These are phyloP conservation scores for Amphipyra berbera DNA, from an alignment of 2,888 invertebrate genomes.

Conservation along the genomic window DNA sequence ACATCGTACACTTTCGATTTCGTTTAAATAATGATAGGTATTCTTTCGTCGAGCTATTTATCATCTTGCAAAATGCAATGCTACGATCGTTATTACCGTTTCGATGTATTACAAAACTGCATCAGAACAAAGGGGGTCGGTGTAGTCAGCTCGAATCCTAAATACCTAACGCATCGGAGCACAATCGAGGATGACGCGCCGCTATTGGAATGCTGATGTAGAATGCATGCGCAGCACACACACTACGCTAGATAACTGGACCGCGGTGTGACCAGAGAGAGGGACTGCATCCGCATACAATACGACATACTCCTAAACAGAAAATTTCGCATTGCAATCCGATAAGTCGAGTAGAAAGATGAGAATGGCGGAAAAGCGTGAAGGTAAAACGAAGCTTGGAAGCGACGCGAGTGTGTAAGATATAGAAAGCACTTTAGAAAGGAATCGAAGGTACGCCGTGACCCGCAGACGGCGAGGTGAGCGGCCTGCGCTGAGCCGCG, in stretches of 20 bases:
- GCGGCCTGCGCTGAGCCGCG: slow-evolving; percentile 78
- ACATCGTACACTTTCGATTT: slow-evolving; percentile 78
- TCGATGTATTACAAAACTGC: slow-evolving; percentile 65
- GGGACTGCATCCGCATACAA: slow-evolving; percentile 69
- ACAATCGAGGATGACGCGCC: slow-evolving; percentile 81
- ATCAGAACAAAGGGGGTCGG: slow-evolving; percentile 69
- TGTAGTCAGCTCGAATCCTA: slow-evolving; percentile 70
- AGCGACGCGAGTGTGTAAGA: slow-evolving; percentile 74
- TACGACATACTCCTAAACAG: slow-evolving; percentile 53
- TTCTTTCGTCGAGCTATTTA: slow-evolving; percentile 68
- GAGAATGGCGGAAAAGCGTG: slow-evolving; percentile 74
- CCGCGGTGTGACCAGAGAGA: slow-evolving; percentile 68
- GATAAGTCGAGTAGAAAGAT: slow-evolving; percentile 69
- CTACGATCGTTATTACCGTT: slow-evolving; percentile 59
- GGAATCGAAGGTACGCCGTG: slow-evolving; percentile 87
- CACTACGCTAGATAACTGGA: slow-evolving; percentile 72
- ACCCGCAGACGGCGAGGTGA: slow-evolving; percentile 82
- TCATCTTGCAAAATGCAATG: slow-evolving; percentile 66
- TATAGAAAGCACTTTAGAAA: slow-evolving; percentile 89
- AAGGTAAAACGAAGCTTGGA: slow-evolving; percentile 76
- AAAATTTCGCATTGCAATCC: slow-evolving; percentile 70
- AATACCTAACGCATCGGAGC: slow-evolving; percentile 75
- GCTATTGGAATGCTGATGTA: slow-evolving; percentile 83
- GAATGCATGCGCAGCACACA: slow-evolving; percentile 79
- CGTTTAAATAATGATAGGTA: slow-evolving; percentile 70